Evolutionary conservation across 2,797 vertebrate species (phyloP), one percentile per base, ranked within the genome.

Genomic region (Sebastes oblongus): DNA sequence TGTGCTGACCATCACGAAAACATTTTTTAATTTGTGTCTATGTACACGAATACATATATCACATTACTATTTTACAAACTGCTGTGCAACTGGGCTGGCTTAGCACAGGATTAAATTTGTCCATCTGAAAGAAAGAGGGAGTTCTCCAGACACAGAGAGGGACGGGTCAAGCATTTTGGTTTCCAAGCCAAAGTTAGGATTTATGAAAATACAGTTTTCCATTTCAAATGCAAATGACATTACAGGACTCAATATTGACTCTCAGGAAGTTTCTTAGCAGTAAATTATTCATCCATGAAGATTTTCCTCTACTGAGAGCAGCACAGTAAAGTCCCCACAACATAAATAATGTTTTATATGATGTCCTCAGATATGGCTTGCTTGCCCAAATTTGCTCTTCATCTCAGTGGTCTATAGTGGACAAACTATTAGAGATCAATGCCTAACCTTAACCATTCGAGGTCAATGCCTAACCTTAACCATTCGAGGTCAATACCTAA

Each of bases 91-190:
- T 46, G 42, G 42, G 42, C 42, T 46, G 42, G 42, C 16, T 46
- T 18, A 36, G 42, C 29, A 25, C 34, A 20, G n/a, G 42, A 74
- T 72, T 52, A 14, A 24, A 50, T 12, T 20, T 39, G 24, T 27
- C 10, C 4, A 3, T 25, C 29, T 52, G 18, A 61, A 60, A 60
- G 39, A 59, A 46, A 70, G 4, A 68, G 58, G 72, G 64, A 46
- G 72, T 61, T 75, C 52, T 69, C 29, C 65, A 70, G 80, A 66
- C 75, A 52, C 27, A 8, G 39, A 70, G 22, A 27, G 46, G n/a
- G 30, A 24, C 6, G 2, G 42, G 22, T 67, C 24, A 30, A 25
- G 8, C n/a, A 16, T 5, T 61, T 61, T 8, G 20, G 3, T n/a
- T 65, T 60, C 58, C 66, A n/a, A 30, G 55, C 25, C 3, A 54